phyloP scores from a whole-genome alignment of 2,888 invertebrate species.

The Cremastinae sp. region DNA sequence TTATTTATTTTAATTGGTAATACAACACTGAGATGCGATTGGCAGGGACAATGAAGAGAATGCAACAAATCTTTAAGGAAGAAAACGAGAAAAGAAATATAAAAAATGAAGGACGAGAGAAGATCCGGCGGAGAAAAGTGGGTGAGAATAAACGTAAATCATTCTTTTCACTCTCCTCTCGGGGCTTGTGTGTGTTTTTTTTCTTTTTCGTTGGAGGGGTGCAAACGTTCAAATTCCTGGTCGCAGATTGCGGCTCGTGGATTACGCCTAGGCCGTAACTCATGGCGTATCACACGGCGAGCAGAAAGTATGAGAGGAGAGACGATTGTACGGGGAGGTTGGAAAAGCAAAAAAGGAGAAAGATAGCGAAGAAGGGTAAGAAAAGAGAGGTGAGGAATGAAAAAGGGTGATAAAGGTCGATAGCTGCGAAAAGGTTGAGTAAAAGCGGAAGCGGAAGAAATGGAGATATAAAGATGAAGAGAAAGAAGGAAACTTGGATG shows the following conservation, averaged over 20 bases:
- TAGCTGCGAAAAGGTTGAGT: conserved; percentile 34
- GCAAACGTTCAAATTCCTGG: conserved; percentile 65
- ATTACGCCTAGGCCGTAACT: conserved; percentile 66
- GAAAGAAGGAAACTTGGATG: conserved; percentile 24
- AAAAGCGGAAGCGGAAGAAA: conserved; percentile 14
- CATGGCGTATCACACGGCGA: conserved; percentile 63
- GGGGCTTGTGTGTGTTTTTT: neutral
- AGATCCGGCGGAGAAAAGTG: conserved; percentile 26
- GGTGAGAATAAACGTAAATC: conserved; percentile 61
- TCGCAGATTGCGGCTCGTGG: conserved; percentile 64
- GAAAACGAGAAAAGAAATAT: no score
- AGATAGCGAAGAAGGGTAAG: conserved; percentile 43
- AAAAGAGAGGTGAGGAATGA: conserved; percentile 51
- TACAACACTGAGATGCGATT: no score
- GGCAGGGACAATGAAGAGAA: no score
- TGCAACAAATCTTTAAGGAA: no score
- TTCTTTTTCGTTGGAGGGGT: conserved; percentile 22
- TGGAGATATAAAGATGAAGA: conserved; percentile 50
- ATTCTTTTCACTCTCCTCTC: conserved; percentile 54
- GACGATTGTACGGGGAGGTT: conserved; percentile 10
- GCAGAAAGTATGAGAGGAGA: conserved; percentile 56
- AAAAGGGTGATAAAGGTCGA: conserved; percentile 58
- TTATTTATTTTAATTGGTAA: no score
- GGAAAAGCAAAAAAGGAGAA: conserved; percentile 4
- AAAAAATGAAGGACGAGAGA: conserved; percentile 36